phyloP scores from a whole-genome alignment of 2,113 vertebrate species.

The Silurus glanis region DNA sequence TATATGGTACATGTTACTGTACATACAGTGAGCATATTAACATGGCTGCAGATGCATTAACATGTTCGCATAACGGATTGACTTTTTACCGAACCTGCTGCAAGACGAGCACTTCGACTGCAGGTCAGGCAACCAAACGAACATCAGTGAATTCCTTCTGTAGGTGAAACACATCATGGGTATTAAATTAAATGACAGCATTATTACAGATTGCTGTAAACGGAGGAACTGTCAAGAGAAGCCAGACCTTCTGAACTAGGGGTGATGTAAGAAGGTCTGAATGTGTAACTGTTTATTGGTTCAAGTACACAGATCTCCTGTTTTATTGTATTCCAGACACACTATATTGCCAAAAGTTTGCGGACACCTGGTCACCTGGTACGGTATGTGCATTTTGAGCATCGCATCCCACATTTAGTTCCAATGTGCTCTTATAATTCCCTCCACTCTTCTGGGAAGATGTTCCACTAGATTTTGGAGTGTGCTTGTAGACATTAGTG shows the following conservation, averaged over 20 bases:
- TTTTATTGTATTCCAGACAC: neutral
- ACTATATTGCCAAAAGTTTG: no score
- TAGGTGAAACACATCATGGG: neutral
- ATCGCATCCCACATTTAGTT: no score
- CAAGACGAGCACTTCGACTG: neutral
- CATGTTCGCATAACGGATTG: neutral
- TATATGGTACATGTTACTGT: neutral
- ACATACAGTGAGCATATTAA: neutral
- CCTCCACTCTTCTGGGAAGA: no score
- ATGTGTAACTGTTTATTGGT: neutral
- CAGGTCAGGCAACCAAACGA: neutral
- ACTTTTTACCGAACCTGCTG: neutral
- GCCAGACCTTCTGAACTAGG: neutral
- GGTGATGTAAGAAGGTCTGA: neutral
- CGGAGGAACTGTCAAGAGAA: neutral
- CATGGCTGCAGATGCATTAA: neutral
- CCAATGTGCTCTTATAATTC: no score
- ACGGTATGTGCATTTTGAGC: no score
- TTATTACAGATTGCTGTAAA: neutral
- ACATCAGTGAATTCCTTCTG: neutral
- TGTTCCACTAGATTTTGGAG: no score
- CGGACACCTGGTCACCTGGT: no score
- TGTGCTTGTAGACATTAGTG: no score
- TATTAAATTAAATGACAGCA: neutral
- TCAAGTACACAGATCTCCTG: neutral